Percentiles rank a stretch among this genome's conserved stretches.
Conservation (phyloP, 2,888 invertebrate genomes). For the Acholoe squamosa region DNA sequence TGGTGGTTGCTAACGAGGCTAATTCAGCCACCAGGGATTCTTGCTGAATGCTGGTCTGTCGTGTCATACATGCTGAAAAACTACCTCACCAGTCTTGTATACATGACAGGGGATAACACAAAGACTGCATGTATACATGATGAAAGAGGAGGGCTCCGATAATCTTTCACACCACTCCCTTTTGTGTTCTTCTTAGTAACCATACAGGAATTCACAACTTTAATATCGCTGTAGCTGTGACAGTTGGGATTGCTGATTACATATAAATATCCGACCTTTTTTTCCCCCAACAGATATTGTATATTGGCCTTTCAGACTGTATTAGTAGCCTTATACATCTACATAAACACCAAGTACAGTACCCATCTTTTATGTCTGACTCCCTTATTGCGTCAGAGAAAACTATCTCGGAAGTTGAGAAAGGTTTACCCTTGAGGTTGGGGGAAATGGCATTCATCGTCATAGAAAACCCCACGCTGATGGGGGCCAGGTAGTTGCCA, state of each 20-base stretch:
- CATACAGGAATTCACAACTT: not conserved
- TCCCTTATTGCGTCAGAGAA: not conserved
- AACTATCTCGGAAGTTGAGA: constrained; percentile 15
- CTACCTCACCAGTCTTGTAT: not conserved
- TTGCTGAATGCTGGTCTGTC: not conserved
- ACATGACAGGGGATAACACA: not conserved
- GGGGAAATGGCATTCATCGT: constrained; percentile 33
- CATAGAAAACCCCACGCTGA: not conserved
- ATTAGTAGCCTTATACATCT: not conserved
- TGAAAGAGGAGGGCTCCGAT: not conserved
- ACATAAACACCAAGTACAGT: not conserved
- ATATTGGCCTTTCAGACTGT: not conserved
- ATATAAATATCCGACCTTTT: too few species aligned
- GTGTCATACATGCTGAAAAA: constrained; percentile 37
- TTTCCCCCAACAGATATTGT: not conserved
- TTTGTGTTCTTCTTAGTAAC: not conserved
- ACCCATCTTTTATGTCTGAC: not conserved
- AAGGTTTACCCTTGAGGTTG: not conserved
- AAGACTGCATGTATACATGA: not conserved
- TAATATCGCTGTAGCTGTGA: not conserved
- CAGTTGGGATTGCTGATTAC: too few species aligned
- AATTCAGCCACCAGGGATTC: constrained; percentile 21
- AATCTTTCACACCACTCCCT: not conserved
- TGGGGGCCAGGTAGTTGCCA: constrained; percentile 10
- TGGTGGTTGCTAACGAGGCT: constrained; percentile 48